These are phyloP conservation scores for Microplitis deprimator DNA, from an alignment of 2,888 invertebrate species.

Conservation along the genomic window DNA sequence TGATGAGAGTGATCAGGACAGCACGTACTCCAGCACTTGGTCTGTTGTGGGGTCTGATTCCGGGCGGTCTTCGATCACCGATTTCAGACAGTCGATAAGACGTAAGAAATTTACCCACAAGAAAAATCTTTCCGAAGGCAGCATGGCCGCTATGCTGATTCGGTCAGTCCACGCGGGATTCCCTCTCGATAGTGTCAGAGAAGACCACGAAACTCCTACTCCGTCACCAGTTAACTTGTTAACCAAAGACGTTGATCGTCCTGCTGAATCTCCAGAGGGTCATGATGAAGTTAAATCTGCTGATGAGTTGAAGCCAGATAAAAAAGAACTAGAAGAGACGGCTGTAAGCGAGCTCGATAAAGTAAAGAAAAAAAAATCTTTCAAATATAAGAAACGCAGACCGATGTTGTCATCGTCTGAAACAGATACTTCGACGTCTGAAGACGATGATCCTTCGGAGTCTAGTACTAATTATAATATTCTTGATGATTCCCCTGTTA, in stretches of 20 bases:
- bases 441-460: slow-evolving; percentile 60
- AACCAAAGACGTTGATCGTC: slow-evolving; percentile 39
- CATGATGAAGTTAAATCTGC: neutral
- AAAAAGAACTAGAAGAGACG: slow-evolving; percentile 9
- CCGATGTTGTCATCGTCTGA: slow-evolving; percentile 65
- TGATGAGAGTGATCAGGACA: slow-evolving; percentile 71
- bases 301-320: neutral
- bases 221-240: slow-evolving; percentile 60
- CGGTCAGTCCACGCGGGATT: slow-evolving; percentile 73
- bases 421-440: slow-evolving; percentile 63
- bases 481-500: slow-evolving; percentile 59
- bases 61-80: slow-evolving; percentile 53
- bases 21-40: slow-evolving; percentile 57
- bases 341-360: slow-evolving; percentile 31
- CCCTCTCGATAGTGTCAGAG: slow-evolving; percentile 63
- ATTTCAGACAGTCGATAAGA: slow-evolving; percentile 52
- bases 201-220: slow-evolving; percentile 62
- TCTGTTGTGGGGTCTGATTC: slow-evolving; percentile 58
- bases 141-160: slow-evolving; percentile 79
- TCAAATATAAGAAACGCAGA: slow-evolving; percentile 45
- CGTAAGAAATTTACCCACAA: slow-evolving; percentile 58
- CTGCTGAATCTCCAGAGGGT: neutral
- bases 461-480: slow-evolving; percentile 66
- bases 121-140: slow-evolving; percentile 73
- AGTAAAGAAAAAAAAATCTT: slow-evolving; percentile 48